Base-by-base conservation (phyloP, 1,140 invertebrate genomes). In the Planococcus citri region DNA sequence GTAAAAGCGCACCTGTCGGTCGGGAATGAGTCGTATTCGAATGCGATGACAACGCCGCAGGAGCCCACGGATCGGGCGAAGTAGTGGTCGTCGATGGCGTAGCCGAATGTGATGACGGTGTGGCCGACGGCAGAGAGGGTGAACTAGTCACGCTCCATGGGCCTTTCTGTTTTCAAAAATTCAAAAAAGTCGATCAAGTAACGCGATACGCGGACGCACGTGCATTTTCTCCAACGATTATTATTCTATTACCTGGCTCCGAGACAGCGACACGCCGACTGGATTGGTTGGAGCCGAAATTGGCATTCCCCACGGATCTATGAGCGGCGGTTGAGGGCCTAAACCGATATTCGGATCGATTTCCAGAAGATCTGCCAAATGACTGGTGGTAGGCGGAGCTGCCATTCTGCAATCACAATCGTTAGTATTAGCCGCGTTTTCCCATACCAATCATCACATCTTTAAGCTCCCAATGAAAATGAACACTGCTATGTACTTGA, bases 321-420 rank as follows among this genome's bases (percentile, higher is more conserved):
- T 79, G 29, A 74, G 51, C 10, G 68, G 72, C 12, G 71, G 69
- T 8, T 27, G 38, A 20, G 22, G 68, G 24, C 41, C 71, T 29
- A 69, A 27, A 61, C 51, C 69, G 33, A 60, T 70, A 24, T 85
- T 85, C 73, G 92, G 79, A 78, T 86, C 88, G 58, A 92, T 88
- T 76, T 92, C 91, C 72, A 93, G 79, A 74, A 93, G 80, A 79
- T 94, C 91, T 33, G 92, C 78, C 78, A 93, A 82, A 76, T 90
- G 88, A 75, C 86, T 90, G 76, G 70, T 68, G n/a, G 20, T 51
- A 37, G 17, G 22, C 68, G 60, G 60, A 3, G 22, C 25, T 17
- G 41, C 6, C n/a, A 17, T 51, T 51, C 41, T 51, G 17, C 14
- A 37, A 37, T 8, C 33, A 14, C 6, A 51, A 33, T 33, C 29